Evolutionary conservation across 2,797 vertebrate species (phyloP), one percentile per base, ranked within the genome.

Genomic region (Aulostomus chinensis): DNA sequence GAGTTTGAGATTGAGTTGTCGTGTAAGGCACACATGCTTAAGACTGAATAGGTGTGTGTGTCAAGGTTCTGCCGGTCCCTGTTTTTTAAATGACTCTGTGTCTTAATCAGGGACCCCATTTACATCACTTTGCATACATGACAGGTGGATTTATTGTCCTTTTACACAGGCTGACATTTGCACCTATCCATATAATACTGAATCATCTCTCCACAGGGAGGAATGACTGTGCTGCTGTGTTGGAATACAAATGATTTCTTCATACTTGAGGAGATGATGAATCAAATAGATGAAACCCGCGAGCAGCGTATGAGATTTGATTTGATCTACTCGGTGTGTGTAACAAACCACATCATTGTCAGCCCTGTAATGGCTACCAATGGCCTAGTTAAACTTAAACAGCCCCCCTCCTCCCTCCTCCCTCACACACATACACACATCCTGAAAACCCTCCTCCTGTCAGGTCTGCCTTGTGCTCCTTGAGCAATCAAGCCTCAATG

Each of bases 51-150:
- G 62, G 60, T 54, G 64, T 43, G 66, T 76, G 75, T 86, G 85
- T 89, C 81, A 82, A 78, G 76, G 86, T 82, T 80, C 80, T 78
- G 74, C 66, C 56, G 70, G 74, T 79, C 77, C 64, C 78, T 79
- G 80, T 84, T 87, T 90, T 90, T 89, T 88, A 89, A 89, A 88
- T 64, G 78, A 86, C 89, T 86, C 68, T 74, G 84, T 79, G 80
- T 91, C 88, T 90, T 92, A 88, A 91, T 91, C 88, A 89, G 50
- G 45, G 79, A 77, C 74, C 81, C 73, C 84, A 90, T 92, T 91
- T 91, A 89, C 91, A 91, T 90, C 78, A 80, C 84, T 91, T 90
- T 90, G 86, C 88, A 89, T 92, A 90, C 88, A 84, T 90, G 89
- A 89, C 89, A 86, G 86, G 59, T 78, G 84, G 87, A 91, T 91